Evolutionary conservation across 2,113 vertebrate genomes (phyloP).

Genomic region (Anoura caudifer): DNA sequence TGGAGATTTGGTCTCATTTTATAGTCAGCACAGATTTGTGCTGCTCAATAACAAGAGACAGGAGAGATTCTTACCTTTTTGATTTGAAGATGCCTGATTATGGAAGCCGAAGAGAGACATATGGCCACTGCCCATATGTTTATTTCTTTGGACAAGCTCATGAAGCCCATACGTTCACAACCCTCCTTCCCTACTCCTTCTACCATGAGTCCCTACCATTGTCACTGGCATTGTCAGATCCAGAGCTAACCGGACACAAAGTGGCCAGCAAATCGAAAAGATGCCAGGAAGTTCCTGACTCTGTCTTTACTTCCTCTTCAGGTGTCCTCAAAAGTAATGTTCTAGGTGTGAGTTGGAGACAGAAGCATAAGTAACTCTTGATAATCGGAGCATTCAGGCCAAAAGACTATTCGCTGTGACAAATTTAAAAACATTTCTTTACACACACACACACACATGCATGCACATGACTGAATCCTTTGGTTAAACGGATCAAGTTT

Average conservation of each 20-base stretch:
- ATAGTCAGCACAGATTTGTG: constrained; percentile 1
- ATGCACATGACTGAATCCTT: background rate
- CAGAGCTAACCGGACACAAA: background rate
- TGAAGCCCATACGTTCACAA: background rate
- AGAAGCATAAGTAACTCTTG: background rate
- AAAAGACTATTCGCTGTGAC: background rate
- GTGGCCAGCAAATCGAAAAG: background rate
- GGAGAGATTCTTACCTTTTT: background rate
- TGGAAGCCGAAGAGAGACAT: background rate
- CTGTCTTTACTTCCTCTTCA: background rate
- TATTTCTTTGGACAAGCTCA: background rate
- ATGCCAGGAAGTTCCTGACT: background rate
- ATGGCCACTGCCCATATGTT: background rate
- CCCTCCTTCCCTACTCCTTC: background rate
- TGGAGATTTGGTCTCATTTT: constrained; percentile 35
- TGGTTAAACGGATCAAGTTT: background rate
- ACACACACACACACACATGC: background rate
- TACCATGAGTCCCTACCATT: background rate
- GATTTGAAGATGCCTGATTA: background rate
- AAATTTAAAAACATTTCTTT: background rate
- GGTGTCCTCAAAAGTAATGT: background rate
- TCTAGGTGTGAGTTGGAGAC: background rate
- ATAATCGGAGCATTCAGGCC: background rate
- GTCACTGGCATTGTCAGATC: background rate
- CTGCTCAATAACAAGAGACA: background rate